These are phyloP conservation scores for Setophaga petechia DNA, from an alignment of 2,113 vertebrate genomes.

Conservation along the genomic window DNA sequence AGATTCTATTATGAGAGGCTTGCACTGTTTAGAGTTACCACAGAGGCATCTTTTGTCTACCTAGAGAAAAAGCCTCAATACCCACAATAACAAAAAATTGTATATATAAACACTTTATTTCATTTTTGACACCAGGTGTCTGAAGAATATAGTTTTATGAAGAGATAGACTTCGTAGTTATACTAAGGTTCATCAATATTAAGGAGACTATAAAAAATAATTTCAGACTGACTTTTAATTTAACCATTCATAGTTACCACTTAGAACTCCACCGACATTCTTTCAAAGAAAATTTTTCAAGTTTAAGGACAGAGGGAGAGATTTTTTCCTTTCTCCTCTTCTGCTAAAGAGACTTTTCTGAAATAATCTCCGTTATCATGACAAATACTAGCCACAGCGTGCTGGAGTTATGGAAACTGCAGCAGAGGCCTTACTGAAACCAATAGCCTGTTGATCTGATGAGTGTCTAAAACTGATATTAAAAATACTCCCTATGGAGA, in stretches of 20 bases:
- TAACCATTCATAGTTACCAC: neutral
- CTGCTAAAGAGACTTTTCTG: neutral
- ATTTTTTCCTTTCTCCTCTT: neutral
- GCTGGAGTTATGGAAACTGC: neutral
- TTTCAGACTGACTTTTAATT: neutral
- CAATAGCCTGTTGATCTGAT: neutral
- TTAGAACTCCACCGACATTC: neutral
- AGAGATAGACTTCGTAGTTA: neutral
- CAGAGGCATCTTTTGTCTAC: neutral
- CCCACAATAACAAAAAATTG: rapidly evolving
- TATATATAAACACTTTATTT: neutral
- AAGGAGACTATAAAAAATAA: neutral
- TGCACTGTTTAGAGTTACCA: neutral
- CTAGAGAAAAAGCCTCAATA: neutral
- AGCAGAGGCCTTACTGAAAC: neutral
- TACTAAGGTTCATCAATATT: neutral
- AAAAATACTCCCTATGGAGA: rapidly evolving
- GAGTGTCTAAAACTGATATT: neutral
- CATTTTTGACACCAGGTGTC: neutral
- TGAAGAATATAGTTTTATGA: neutral
- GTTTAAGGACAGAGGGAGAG: neutral
- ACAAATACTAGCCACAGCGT: neutral
- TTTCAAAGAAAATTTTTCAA: neutral
- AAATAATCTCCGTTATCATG: neutral
- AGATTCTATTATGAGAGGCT: neutral